Base-by-base conservation (phyloP, 2,797 vertebrate genomes). In the Neosilurus hyrtlii region DNA sequence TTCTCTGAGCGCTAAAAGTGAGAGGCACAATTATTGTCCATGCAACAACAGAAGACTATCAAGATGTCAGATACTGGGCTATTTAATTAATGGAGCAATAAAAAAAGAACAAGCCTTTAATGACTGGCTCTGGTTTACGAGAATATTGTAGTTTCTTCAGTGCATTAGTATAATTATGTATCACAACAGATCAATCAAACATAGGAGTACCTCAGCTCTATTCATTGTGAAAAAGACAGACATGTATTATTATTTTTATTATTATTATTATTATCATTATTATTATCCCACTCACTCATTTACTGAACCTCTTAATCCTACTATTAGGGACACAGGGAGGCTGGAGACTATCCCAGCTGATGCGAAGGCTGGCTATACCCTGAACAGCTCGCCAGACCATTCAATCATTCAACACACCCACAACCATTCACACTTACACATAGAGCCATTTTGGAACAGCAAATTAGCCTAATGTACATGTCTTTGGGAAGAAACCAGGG, bases 21-120 rank as follows among this genome's bases (percentile, higher is more conserved):
- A 26, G 43, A 78, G n/a, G 51, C 37, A 11, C 63, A 63, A 26
- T 63, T 78, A 51, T 63, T 77, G 56, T 61, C 73, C 43, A 62
- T 77, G 8, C n/a, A 78, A 63, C 26, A 51, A 51, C 26, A 61
- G 80, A 63, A 73, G 49, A 62, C 43, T 62, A 79, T 43, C 30
- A 56, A 65, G 26, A 65, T 65, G 82, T 72, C 67, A 65, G 43
- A 65, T 24, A 26, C 9, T 26, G 43, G 30, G 20, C 57, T 54
- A n/a, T 24, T 83, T 56, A 63, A 79, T 72, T 61, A 83, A 56
- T 26, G 9, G 22, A 43, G 75, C 57, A 37, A 83, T 83, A 72
- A 77, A 49, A 83, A 52, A 51, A 24, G 11, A 77, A 67, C 73
- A 68, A 62, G 54, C 10, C 54, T 75, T 22, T 75, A 59, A 75